Base-by-base conservation (phyloP, 2,797 vertebrate species). In the Hapalemur alaotrensis region DNA sequence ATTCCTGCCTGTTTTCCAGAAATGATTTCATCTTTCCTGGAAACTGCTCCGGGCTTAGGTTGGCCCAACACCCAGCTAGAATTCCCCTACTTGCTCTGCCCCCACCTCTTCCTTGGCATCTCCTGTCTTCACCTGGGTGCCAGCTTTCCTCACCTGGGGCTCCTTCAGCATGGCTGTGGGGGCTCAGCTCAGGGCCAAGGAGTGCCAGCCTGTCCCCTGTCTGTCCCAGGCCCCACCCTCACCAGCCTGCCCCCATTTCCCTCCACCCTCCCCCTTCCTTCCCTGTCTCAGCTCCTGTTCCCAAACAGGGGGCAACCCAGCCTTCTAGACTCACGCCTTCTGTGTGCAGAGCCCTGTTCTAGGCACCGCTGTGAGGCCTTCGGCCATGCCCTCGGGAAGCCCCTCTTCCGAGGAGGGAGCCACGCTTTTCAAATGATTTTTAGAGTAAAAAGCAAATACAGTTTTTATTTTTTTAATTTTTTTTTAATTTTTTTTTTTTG, bases 21-120 rank as follows among this genome's bases (percentile, higher is more conserved):
- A 73, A 73, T 95, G 89, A 96, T 65, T 93, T 93, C 81, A 65
- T 76, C 85, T 96, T 93, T 79, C 80, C 70, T 70, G 83, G 95
- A 92, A 95, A 73, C 14, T 57, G 13, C 61, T 92, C 80, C 79
- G 75, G 93, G 48, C 38, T 75, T n/a, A 73, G 25, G 38, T 41
- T 95, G 81, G 81, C 69, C 63, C 73, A 67, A 59, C 2, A 54
- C 23, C 17, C 83, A 46, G 54, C 67, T n/a, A 96, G 85, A 97
- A 93, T 92, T 88, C 38, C 89, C 79, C 93, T 41, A 1, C 23
- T 46, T 94, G 52, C 59, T 70, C 63, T 25, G 25, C 48, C 41
- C 46, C 69, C 3, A 7, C 18, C 72, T 90, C 43, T 67, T 43
- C 12, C 63, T 61, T 61, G 89, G 69, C 73, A 17, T 25, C 87